These are phyloP conservation scores for Toxonevra muliebris DNA, from an alignment of 2,888 invertebrate species.

Conservation along the genomic window DNA sequence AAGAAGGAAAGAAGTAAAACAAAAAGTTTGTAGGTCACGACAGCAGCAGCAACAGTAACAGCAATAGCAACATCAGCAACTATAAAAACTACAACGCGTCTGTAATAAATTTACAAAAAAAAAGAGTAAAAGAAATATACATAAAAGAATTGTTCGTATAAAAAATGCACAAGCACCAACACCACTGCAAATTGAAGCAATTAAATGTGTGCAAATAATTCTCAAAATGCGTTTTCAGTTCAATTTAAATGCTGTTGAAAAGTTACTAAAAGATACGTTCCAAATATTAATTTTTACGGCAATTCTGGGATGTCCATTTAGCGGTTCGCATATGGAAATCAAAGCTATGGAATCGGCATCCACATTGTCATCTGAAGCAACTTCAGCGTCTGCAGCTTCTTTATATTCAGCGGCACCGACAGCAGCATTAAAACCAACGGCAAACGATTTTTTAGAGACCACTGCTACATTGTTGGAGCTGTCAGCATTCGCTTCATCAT, in stretches of 20 bases:
- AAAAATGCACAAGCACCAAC: constrained; percentile 28
- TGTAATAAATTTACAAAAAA: neutral
- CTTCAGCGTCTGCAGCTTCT: constrained; percentile 17
- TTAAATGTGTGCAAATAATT: constrained; percentile 44
- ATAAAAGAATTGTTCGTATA: neutral
- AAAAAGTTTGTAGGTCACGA: constrained; percentile 15
- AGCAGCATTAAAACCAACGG: constrained; percentile 10
- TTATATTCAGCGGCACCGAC: constrained; percentile 14
- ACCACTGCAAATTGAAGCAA: constrained; percentile 24
- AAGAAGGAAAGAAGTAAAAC: too few relatives aligned
- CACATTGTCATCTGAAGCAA: neutral
- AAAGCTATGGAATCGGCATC: constrained; percentile 38
- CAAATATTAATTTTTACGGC: constrained; percentile 48
- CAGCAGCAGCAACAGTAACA: constrained; percentile 10
- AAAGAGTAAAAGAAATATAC: neutral
- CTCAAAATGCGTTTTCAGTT: constrained; percentile 52
- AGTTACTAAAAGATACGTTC: constrained; percentile 48
- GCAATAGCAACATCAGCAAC: constrained; percentile 12
- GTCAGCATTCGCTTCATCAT: neutral
- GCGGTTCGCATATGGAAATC: constrained; percentile 41
- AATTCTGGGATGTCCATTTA: constrained; percentile 46
- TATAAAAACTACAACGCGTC: constrained; percentile 5
- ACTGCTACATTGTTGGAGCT: neutral
- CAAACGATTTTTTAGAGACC: constrained; percentile 20
- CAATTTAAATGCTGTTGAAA: constrained; percentile 44